Percentiles rank a stretch among this genome's conserved stretches.
Conservation (phyloP, 2,797 vertebrate genomes). For the Macropus fuliginosus region DNA sequence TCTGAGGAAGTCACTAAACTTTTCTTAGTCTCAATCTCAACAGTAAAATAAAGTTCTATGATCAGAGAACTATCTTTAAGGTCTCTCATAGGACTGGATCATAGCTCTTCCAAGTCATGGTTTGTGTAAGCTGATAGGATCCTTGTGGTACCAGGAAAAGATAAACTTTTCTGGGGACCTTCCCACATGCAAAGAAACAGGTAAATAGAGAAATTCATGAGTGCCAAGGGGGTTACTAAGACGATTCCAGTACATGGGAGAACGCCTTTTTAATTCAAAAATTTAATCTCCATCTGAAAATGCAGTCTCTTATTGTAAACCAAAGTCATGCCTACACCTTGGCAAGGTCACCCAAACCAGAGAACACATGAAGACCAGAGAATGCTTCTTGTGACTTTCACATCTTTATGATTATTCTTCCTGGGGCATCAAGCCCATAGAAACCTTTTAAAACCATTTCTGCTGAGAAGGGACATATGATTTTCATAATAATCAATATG, state of each 20-base stretch:
- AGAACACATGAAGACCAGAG: slow-evolving; percentile 7
- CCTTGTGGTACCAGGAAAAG: not conserved
- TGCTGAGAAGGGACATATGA: not conserved
- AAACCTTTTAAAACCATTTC: not conserved
- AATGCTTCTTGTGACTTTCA: slow-evolving; percentile 1
- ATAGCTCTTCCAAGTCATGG: too few species aligned
- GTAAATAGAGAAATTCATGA: not conserved
- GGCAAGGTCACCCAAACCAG: not conserved
- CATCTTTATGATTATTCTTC: not conserved
- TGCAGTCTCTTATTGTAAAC: not conserved
- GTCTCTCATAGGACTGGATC: not conserved
- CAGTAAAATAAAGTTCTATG: not conserved
- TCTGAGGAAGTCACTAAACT: not conserved
- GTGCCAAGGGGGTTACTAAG: not conserved
- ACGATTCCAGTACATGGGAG: not conserved
- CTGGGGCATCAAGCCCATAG: slow-evolving; percentile 34
- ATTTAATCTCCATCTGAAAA: not conserved
- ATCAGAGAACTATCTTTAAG: not conserved
- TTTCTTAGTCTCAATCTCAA: not conserved
- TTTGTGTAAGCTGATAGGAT: not conserved
- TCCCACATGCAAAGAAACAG: not conserved
- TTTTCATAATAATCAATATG: too few species aligned
- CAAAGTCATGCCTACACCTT: not conserved
- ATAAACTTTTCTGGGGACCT: not conserved
- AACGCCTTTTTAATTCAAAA: not conserved